These are phyloP conservation scores for Metacarcinus magister DNA, from an alignment of 2,888 invertebrate genomes.

Conservation along the genomic window DNA sequence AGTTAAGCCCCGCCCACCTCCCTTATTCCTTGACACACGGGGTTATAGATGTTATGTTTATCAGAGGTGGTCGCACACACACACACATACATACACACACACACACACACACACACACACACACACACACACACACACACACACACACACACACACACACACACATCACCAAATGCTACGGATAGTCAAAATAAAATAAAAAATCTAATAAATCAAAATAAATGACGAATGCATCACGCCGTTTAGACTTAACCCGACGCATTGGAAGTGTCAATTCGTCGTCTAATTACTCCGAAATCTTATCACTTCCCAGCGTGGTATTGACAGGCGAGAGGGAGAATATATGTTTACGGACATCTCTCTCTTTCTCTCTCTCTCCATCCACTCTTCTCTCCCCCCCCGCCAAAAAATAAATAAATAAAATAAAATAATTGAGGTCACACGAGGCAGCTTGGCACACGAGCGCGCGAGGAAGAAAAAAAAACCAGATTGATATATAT, in stretches of 20 bases:
- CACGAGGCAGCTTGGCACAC: not conserved
- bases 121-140: slow-evolving; percentile 35
- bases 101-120: slow-evolving; percentile 1
- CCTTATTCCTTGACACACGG: not conserved
- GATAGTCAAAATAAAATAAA: not conserved
- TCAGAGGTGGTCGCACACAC: not conserved
- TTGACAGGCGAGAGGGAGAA: not conserved
- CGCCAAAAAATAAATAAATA: not conserved
- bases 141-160: slow-evolving; percentile 22
- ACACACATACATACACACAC: not conserved
- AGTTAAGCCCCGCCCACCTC: not conserved
- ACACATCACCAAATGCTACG: not conserved
- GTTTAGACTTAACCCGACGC: not conserved
- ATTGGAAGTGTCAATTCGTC: not conserved
- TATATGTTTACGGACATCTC: not conserved
- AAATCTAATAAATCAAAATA: not conserved
- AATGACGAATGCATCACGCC: too few species aligned
- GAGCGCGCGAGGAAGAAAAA: too few species aligned
- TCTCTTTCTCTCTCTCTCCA: not conserved
- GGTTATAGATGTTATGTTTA: not conserved
- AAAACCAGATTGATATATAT: not conserved
- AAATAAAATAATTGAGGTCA: not conserved
- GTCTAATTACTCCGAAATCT: not conserved
- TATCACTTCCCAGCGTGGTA: slow-evolving; percentile 1
- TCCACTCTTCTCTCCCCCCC: not conserved